These are phyloP conservation scores for Agelaius tricolor DNA, from an alignment of 2,113 vertebrate genomes.

Conservation along the genomic window DNA sequence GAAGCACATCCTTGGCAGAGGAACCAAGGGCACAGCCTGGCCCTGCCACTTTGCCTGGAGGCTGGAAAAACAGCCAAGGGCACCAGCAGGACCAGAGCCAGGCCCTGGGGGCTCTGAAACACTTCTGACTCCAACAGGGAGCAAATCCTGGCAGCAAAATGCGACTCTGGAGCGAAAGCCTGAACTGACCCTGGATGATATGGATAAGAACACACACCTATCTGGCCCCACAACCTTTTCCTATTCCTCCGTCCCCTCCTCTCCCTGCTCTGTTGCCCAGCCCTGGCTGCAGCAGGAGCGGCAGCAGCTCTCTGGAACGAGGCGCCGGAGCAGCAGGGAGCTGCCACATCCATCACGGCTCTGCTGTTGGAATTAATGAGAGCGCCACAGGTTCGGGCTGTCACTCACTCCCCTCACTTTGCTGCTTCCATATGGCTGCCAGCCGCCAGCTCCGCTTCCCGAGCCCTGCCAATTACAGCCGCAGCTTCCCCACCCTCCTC, in stretches of 20 bases:
- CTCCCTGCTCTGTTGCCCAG: not conserved
- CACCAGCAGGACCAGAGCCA: not conserved
- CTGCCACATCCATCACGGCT: conserved; percentile 74
- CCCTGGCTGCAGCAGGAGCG: not conserved
- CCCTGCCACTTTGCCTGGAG: not conserved
- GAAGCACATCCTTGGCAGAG: not conserved
- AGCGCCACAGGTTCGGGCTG: conserved; percentile 70
- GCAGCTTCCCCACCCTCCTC: conserved; percentile 60
- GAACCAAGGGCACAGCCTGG: no score
- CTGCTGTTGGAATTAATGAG: conserved; percentile 76
- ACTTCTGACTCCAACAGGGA: not conserved
- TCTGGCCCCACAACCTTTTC: not conserved
- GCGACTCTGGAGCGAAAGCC: not conserved
- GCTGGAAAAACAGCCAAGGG: not conserved
- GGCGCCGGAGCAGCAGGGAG: conserved; percentile 67
- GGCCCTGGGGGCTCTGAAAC: not conserved
- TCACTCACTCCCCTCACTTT: conserved; percentile 72
- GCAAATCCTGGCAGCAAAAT: fast-evolving
- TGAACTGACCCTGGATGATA: not conserved
- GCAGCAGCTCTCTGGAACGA: conserved; percentile 43
- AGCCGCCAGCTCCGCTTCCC: conserved; percentile 60
- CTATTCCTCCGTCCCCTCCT: not conserved
- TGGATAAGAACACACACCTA: not conserved
- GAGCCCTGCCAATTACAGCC: conserved; percentile 71
- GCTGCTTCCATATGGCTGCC: conserved; percentile 74